Percentiles rank a stretch among this genome's conserved stretches.
These are phyloP conservation scores for Drosophila recens DNA, from an alignment of 2,888 invertebrate genomes.

Conservation along the genomic window DNA sequence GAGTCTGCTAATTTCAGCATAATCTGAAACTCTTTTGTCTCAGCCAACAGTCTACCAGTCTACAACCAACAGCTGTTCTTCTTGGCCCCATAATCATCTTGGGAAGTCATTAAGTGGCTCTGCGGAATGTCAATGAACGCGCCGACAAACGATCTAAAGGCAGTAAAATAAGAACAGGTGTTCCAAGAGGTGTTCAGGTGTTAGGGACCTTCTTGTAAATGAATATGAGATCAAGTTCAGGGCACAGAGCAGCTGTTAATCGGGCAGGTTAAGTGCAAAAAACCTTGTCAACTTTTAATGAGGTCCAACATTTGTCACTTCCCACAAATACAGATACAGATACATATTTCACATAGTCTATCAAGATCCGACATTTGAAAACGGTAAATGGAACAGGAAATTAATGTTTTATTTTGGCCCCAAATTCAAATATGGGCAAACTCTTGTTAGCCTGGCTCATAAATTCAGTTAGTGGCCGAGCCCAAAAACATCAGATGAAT, in stretches of 20 bases:
- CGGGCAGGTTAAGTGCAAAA: conserved; percentile 21
- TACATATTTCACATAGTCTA: conserved; percentile 14
- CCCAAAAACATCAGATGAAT: conserved; percentile 44
- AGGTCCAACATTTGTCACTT: conserved; percentile 21
- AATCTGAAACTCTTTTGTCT: conserved; percentile 54
- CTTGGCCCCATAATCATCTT: conserved; percentile 17
- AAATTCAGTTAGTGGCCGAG: conserved; percentile 20
- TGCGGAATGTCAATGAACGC: conserved; percentile 68
- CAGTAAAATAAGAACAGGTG: conserved; percentile 49
- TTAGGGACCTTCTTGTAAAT: conserved; percentile 28
- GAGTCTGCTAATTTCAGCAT: conserved; percentile 74
- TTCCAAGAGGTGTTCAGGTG: conserved; percentile 19
- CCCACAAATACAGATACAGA: not conserved
- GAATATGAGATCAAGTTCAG: conserved; percentile 51
- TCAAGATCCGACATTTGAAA: conserved; percentile 10
- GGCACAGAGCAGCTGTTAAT: conserved; percentile 32
- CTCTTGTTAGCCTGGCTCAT: conserved; percentile 18
- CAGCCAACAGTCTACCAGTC: not conserved
- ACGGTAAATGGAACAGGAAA: conserved; percentile 61
- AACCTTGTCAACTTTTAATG: conserved; percentile 17
- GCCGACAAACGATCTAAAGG: conserved; percentile 9
- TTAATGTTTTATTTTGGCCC: conserved; percentile 36
- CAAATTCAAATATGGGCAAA: conserved; percentile 19
- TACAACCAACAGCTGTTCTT: conserved; percentile 56
- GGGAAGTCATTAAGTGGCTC: conserved; percentile 63